Base-by-base conservation (phyloP, 23 tunicate species). In the Trididemnum nubilum region DNA sequence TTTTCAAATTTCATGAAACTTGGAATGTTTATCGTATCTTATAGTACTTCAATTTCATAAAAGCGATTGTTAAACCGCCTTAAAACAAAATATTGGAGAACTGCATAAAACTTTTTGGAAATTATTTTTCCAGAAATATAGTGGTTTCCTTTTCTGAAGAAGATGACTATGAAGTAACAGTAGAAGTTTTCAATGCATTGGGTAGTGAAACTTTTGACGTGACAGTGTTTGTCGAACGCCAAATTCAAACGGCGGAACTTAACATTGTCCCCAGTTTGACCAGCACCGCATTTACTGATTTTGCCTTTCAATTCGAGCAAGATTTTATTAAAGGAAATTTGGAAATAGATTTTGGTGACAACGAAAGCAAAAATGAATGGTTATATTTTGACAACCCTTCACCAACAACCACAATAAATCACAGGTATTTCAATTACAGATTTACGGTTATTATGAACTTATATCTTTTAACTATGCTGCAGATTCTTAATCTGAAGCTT, bases 111-210 rank as follows among this genome's bases (percentile, higher is more conserved):
- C n/a, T n/a, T n/a, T n/a, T n/a, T n/a, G n/a, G n/a, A n/a, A n/a
- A n/a, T n/a, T n/a, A n/a, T 61, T 12, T 12, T 24, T 85, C 22
- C 77, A 85, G 88, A 66, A 1, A 1, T 5, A 7, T 34, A 0
- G 65, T 76, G 36, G 21, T 63, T 59, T 38, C 89, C 0, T 83
- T 65, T 64, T 65, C 52, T 21, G 66, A 78, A 18, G 69, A 82
- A 26, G 24, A 28, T 35, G 81, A 61, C 4, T 61, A 61, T n/a
- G n/a, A 31, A 12, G 25, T 67, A 5, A 33, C 74, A 30, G 19
- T 85, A 2, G 61, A 36, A 27, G 83, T 85, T 0, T 7, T 64
- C 25, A 85, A 90, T 63, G 52, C 65, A n/a, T 30, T 84, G 35
- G 88, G 96, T 44, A 49, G 35, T 2, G 12, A 27, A 24, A 54